phyloP scores from a whole-genome alignment of 2,113 vertebrate species.

The Helogale parvula region DNA sequence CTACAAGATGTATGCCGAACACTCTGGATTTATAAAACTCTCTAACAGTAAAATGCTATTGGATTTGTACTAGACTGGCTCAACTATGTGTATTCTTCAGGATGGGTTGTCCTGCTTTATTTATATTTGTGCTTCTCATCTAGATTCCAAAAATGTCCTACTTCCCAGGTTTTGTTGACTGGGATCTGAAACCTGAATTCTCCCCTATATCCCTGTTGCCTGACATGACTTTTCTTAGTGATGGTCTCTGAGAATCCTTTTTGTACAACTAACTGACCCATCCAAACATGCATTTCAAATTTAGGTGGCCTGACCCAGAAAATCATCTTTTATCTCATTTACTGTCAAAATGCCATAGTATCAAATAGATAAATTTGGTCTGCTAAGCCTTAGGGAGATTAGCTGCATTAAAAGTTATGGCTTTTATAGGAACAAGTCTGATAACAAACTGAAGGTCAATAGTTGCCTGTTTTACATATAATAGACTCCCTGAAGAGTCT shows the following conservation, averaged over 20 bases:
- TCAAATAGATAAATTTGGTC: background rate
- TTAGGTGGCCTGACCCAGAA: background rate
- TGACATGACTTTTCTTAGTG: background rate
- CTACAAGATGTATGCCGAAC: background rate
- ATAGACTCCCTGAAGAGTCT: background rate
- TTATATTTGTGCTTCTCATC: background rate
- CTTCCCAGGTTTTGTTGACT: background rate
- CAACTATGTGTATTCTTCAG: background rate
- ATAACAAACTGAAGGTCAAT: background rate
- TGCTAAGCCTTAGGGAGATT: background rate
- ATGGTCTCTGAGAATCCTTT: background rate
- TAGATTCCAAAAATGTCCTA: background rate
- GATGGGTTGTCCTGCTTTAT: background rate
- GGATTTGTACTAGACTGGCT: background rate
- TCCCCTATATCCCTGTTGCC: accelerated
- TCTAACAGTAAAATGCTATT: background rate
- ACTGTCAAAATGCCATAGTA: background rate
- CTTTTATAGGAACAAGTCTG: background rate
- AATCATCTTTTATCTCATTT: background rate
- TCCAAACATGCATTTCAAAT: background rate
- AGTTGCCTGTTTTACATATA: background rate
- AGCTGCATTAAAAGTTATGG: background rate
- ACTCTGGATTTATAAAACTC: background rate
- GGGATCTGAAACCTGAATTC: background rate
- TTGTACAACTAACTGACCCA: background rate